Conservation (phyloP, 2,888 invertebrate species). For the Cecidostiba fungosa region DNA sequence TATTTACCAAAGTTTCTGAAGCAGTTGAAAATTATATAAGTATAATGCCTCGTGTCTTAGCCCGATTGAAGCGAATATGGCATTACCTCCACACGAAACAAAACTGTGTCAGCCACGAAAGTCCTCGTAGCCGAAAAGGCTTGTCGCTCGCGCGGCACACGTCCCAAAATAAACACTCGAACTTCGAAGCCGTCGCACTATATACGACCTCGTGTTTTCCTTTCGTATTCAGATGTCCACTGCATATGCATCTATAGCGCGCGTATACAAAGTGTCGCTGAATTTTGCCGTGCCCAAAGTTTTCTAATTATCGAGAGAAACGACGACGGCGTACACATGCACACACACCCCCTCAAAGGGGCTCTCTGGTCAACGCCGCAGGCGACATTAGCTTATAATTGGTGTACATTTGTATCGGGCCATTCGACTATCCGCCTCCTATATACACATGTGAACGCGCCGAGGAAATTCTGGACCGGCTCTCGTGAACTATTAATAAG, state of each 20-base stretch:
- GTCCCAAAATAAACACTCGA: not conserved
- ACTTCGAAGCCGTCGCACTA: slow-evolving; percentile 6
- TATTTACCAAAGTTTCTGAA: no score
- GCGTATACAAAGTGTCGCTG: not conserved
- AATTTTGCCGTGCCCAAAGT: slow-evolving; percentile 34
- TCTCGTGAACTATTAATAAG: no score
- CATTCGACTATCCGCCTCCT: slow-evolving; percentile 28
- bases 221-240: not conserved
- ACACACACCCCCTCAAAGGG: slow-evolving; percentile 21
- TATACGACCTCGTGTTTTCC: not conserved
- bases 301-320: slow-evolving; percentile 60
- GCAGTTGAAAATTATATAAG: no score
- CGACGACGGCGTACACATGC: not conserved
- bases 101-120: not conserved
- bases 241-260: not conserved
- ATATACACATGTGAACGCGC: not conserved
- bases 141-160: not conserved
- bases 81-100: not conserved
- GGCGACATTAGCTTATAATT: slow-evolving; percentile 75
- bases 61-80: not conserved
- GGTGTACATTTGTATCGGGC: slow-evolving; percentile 58
- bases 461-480: not conserved
- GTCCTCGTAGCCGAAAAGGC: not conserved
- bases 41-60: not conserved
- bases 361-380: slow-evolving; percentile 64